Percentiles rank a stretch among this genome's conserved stretches.
phyloP scores from a whole-genome alignment of 2,113 vertebrate species.

The Leptocoma aspasia region DNA sequence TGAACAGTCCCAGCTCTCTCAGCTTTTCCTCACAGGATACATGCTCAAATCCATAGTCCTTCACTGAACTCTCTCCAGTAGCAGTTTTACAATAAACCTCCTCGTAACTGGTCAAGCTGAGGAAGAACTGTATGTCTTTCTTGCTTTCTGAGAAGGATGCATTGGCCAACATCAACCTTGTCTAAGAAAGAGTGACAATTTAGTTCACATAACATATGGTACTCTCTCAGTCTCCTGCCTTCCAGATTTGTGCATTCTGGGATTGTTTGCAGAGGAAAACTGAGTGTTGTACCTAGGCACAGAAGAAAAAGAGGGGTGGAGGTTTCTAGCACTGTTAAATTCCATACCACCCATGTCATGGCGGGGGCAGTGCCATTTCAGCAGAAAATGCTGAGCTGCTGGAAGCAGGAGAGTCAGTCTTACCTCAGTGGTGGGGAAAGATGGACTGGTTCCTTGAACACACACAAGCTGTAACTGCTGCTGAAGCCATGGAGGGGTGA shows the following conservation, averaged over 20 bases:
- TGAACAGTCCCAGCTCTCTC: not conserved
- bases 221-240: not conserved
- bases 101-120: not conserved
- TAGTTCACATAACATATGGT: not conserved
- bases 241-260: not conserved
- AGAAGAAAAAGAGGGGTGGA: not conserved
- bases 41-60: not conserved
- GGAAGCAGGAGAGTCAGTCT: not conserved
- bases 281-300: not conserved
- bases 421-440: not conserved
- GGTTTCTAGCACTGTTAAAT: not conserved
- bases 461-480: not conserved
- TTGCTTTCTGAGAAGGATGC: not conserved
- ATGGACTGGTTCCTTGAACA: not conserved
- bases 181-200: not conserved
- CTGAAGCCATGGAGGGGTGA: not conserved
- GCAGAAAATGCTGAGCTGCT: not conserved
- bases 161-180: not conserved
- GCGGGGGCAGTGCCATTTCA: rapidly evolving
- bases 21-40: not conserved
- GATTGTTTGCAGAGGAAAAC: not conserved
- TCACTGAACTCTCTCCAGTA: not conserved
- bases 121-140: not conserved
- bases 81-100: not conserved
- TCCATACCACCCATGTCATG: not conserved